phyloP scores from a whole-genome alignment of 2,888 invertebrate species.

The Hesperia comma region DNA sequence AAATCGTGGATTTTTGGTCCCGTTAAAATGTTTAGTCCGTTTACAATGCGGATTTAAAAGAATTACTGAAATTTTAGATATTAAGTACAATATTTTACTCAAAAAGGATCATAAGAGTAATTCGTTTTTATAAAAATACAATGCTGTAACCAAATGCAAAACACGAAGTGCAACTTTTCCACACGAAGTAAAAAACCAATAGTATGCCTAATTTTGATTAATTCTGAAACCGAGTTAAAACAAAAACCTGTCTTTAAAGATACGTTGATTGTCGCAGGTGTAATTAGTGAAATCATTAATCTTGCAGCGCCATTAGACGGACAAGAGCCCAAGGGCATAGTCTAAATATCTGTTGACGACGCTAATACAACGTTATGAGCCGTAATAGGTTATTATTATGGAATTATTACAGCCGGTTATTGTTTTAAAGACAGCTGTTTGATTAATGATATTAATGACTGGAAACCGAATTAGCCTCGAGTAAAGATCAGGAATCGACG shows the following conservation, averaged over 20 bases:
- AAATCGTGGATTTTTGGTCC: too few species aligned
- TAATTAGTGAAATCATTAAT: conserved; percentile 81
- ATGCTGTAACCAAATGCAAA: too few species aligned
- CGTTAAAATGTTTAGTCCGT: too few species aligned
- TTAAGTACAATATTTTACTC: too few species aligned
- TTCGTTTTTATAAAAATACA: too few species aligned
- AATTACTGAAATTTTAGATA: too few species aligned
- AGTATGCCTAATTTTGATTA: conserved; percentile 41
- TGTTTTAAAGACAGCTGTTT: conserved; percentile 76
- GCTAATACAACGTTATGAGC: conserved; percentile 70
- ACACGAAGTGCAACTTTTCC: not conserved
- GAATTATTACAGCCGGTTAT: conserved; percentile 74
- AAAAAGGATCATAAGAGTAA: too few species aligned
- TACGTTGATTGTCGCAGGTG: conserved; percentile 73
- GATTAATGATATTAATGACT: conserved; percentile 70
- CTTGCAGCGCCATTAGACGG: conserved; percentile 72
- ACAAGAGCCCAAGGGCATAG: conserved; percentile 73
- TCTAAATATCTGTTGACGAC: conserved; percentile 77
- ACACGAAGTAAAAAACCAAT: conserved; percentile 5
- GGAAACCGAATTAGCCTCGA: conserved; percentile 42
- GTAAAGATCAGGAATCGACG: conserved; percentile 43
- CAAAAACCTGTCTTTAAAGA: conserved; percentile 65
- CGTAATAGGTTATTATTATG: conserved; percentile 74
- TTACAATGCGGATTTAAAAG: too few species aligned
- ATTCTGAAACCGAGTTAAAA: conserved; percentile 47